Evolutionary conservation across 2,797 vertebrate species (phyloP), one percentile per base, ranked within the genome.

Genomic region (Peromyscus eremicus): DNA sequence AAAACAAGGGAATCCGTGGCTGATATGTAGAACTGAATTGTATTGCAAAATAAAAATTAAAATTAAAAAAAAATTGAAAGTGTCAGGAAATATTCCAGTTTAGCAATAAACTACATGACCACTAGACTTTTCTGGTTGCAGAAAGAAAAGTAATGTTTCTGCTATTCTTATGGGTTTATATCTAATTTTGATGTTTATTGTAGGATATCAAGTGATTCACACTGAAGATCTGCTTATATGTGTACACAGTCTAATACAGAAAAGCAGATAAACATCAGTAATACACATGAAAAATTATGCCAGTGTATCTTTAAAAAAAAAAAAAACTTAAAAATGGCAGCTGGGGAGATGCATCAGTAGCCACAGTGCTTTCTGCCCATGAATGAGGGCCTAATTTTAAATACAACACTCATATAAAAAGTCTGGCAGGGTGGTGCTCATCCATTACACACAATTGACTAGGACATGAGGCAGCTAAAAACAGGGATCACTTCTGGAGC

Each of bases 41-140:
- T n/a, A n/a, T n/a, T n/a, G n/a, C n/a, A n/a, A n/a, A n/a, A n/a
- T n/a, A n/a, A n/a, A n/a, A n/a, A n/a, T n/a, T n/a, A n/a, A n/a
- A n/a, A n/a, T n/a, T n/a, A n/a, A n/a, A n/a, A n/a, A n/a, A 64
- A 66, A 96, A 82, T 89, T n/a, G 11, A 43, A 73, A 92, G 2
- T 40, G 14, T 27, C 7, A 57, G 71, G 43, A 93, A 64, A 86
- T 5, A 93, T 49, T 94, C 77, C 73, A 4, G 60, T 64, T 57
- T n/a, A 57, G 29, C 19, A 34, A 46, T 52, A 80, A 87, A 37
- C 14, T 43, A 25, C 71, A 6, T 77, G 40, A 80, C 46, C 5
- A 10, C 29, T 57, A 90, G 32, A n/a, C 32, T 91, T 91, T 70
- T 0, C 2, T 52, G 62, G 34, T n/a, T 57, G 0, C 1, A 37